Base-by-base conservation (phyloP, 2,113 vertebrate genomes). In the Canis aureus region DNA sequence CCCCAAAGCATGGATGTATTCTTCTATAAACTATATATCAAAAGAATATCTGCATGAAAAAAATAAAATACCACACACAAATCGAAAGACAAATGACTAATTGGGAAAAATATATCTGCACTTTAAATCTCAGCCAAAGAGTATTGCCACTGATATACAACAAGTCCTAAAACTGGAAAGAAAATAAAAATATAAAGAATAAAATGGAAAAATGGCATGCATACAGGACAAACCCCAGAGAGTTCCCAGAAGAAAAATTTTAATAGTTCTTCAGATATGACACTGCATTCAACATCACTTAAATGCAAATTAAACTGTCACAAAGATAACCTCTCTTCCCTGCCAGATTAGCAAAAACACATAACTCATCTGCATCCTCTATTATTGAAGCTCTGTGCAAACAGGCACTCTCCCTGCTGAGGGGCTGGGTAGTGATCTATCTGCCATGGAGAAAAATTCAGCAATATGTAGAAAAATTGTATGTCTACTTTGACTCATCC, bases 211-310 rank as follows among this genome's bases (percentile, higher is more conserved):
- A 74, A 64, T 85, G 69, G 20, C 11, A 1, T 9, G n/a, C 1
- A 3, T 15, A 55, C 1, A 43, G n/a, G 12, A 82, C 12, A 60
- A 71, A 11, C 19, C 20, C 25, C 69, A 62, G 25, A 53, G 55
- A 76, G 20, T 78, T 91, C n/a, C 25, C 17, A 38, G 76, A 93
- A 91, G 82, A 88, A 91, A 86, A 96, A n/a, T 67, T 64, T 60
- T 73, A 88, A 67, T 27, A 53, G 32, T 29, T 92, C 60, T 79
- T 88, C 23, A 38, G 49, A 35, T n/a, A 66, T 53, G 51, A 67
- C 67, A 13, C 16, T 80, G 64, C 38, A 1, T 5, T 93, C 73
- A 90, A 25, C 32, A 60, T 59, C 67, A 91, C 25, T 96, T 89
- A 60, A 92, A 80, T 53, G 19, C 49, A 66, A 51, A 94, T 64